A percentile compares a stretch with the other conserved stretches of the same genome.
Evolutionary conservation across 2,888 invertebrate genomes (phyloP).

Genomic region (Fabriciana adippe): DNA sequence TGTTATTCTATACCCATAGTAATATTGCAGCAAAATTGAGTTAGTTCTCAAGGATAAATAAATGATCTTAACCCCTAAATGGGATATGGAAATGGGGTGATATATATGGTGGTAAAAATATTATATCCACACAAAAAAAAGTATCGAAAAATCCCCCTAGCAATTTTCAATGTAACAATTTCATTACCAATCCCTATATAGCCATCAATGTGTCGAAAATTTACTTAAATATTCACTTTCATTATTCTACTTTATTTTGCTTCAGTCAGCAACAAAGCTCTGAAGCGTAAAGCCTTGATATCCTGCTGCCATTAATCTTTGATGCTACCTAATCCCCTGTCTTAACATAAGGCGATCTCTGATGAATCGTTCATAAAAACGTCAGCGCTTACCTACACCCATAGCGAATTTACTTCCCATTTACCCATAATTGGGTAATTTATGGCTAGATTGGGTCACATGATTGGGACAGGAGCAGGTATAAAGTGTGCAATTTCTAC

Average conservation of each 20-base stretch:
- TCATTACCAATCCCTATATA: background rate
- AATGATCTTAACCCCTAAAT: no score
- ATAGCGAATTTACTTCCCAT: background rate
- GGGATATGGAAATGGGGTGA: no score
- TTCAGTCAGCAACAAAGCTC: slow-evolving; percentile 35
- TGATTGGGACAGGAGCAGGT: background rate
- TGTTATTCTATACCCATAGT: no score
- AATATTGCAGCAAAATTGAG: no score
- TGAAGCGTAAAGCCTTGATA: slow-evolving; percentile 41
- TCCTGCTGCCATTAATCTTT: slow-evolving; percentile 38
- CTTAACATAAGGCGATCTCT: slow-evolving; percentile 23
- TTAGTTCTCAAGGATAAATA: no score
- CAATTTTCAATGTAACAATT: no score
- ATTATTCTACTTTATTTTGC: slow-evolving; percentile 22
- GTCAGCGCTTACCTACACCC: background rate
- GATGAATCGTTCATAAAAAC: slow-evolving; percentile 28
- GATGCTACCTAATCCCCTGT: slow-evolving; percentile 29
- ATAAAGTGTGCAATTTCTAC: no score
- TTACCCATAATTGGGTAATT: background rate
- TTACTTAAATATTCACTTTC: background rate
- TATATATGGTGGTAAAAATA: no score
- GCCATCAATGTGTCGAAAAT: background rate
- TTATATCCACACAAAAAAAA: no score
- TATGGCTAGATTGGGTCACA: background rate
- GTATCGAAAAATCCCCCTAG: no score